Base-by-base conservation (phyloP, 2,113 vertebrate species). In the Dunckerocampus dactyliophorus region DNA sequence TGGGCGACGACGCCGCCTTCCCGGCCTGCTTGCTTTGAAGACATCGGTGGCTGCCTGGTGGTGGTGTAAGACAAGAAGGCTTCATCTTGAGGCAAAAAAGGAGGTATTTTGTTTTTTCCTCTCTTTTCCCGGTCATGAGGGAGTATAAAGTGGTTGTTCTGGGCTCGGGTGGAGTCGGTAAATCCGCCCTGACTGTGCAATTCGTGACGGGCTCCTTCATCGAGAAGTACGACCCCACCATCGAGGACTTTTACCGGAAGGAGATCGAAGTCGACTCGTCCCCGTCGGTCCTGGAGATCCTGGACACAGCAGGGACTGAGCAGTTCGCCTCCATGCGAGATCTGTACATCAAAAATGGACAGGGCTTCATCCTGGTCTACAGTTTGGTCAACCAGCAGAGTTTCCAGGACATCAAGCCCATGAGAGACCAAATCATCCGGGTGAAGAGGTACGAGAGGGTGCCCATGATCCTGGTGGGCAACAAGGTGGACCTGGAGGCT, bases 101-200 rank as follows among this genome's bases (percentile, higher is more conserved):
- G 82, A 85, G 71, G 76, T 62, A 76, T 82, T 75, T 20, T 52
- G n/a, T 1, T 53, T 19, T 24, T 15, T 20, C 24, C 19, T 0
- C 3, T 43, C 3, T 51, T 24, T 24, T 6, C 10, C 12, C 46
- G 70, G 72, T 76, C 85, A 95, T 96, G 94, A 89, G 93, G 85
- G 94, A 96, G 89, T 96, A 96, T 87, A 96, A 96, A 89, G 94
- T 96, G 89, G 94, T 96, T 62, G 94, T 96, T 82, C 83, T 96
- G 88, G 94, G 94, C 55, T 95, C 93, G 75, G 94, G 94, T 68
- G 94, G 94, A 65, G 94, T 96, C 87, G 94, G 94, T 21, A 96
- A 96, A 85, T 96, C 94, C 0, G 94, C 94, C 14, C 89, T 96
- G 76, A 96, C 94, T 1, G 94, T 96, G 47, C 94, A 95, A 86